phyloP scores from a whole-genome alignment of 2,113 vertebrate species.

The Nettapus auritus region DNA sequence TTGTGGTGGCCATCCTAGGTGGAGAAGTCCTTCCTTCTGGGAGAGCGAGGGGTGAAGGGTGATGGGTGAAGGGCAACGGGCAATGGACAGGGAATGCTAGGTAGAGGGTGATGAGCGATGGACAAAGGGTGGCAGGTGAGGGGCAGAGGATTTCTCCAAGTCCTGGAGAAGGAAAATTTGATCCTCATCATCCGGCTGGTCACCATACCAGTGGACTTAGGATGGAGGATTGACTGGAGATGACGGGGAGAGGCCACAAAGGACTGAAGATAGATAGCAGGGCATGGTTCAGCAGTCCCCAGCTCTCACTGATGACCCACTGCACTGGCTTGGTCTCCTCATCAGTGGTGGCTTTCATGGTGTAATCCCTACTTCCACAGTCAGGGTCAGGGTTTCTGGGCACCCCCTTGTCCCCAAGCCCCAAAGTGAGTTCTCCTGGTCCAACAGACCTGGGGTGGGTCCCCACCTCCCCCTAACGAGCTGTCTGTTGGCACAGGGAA shows the following conservation, averaged over 20 bases:
- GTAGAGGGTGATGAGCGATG: neutral
- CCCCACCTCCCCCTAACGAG: neutral
- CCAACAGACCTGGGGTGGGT: neutral
- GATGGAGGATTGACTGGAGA: neutral
- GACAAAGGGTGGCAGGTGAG: neutral
- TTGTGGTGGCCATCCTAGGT: constrained; percentile 98
- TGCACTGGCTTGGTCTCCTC: neutral
- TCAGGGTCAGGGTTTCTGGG: rapidly evolving
- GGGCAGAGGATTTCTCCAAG: rapidly evolving
- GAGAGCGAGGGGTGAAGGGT: neutral
- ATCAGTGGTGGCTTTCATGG: neutral
- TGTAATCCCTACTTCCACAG: rapidly evolving
- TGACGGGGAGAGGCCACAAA: neutral
- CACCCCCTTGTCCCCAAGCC: neutral
- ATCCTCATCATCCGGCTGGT: neutral
- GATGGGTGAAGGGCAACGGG: neutral
- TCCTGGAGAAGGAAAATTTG: neutral
- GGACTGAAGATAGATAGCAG: neutral
- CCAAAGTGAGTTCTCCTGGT: neutral
- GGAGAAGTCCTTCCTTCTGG: constrained; percentile 24
- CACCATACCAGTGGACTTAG: rapidly evolving
- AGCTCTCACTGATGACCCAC: neutral
- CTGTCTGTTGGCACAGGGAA: constrained; percentile 81
- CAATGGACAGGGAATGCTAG: neutral
- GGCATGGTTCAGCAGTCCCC: neutral